Base-by-base conservation (phyloP, 2,797 vertebrate species). In the Phoebastria nigripes region DNA sequence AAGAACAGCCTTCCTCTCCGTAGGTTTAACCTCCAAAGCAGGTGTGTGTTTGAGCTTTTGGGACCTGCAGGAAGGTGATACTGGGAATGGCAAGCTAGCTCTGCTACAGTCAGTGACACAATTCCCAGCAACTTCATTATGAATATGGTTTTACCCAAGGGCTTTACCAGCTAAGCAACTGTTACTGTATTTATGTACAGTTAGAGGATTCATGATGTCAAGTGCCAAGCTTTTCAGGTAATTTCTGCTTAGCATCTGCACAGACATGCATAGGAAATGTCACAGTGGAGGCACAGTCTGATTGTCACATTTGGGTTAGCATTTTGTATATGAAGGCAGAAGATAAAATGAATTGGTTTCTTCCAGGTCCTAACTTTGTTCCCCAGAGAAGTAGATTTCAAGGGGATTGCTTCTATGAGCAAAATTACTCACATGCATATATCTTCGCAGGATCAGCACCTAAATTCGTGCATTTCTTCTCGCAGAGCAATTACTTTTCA, bases 401-500 rank as follows among this genome's bases (percentile, higher is more conserved):
- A 63, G 41, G 37, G 66, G 19, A 66, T 58, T 77, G 26, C 37
- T 90, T 83, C 65, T 79, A 19, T 15, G 52, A 93, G 33, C n/a
- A 89, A 82, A 94, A 82, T 67, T 79, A 35, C 46, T 63, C 56
- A 59, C 12, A 17, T 37, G 21, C 20, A 29, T 62, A 22, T 58
- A 47, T 78, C 65, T 93, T 87, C 11, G 14, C 55, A 74, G 58
- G 61, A 92, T 77, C 77, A 37, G 19, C 67, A 85, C 82, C 82
- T 63, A 81, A 77, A 82, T 93, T 88, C 8, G 2, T 90, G 54
- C 0, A 0, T 74, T 88, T 87, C 83, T 90, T 90, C 29, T 89
- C 74, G 49, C 44, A 74, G 35, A 94, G 89, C 46, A 91, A 92
- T 93, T 94, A 89, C 83, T 94, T 90, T 84, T 94, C 93, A 85